Conservation (phyloP, 2,888 invertebrate genomes). For the Coleophora flavipennella region DNA sequence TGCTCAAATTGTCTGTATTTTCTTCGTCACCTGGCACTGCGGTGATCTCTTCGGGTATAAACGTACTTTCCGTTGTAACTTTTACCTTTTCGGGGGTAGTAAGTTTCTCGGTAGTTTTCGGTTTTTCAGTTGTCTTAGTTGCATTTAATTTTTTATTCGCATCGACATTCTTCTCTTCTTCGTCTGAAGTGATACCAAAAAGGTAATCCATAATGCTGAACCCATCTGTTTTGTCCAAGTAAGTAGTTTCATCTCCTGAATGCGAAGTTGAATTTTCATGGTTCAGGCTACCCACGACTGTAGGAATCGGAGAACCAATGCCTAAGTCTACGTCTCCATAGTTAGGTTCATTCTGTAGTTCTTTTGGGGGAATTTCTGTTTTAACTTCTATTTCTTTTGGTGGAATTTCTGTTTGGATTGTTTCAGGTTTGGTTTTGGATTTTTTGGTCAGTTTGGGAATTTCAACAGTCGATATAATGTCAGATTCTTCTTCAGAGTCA, state of each 20-base stretch:
- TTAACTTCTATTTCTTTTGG: constrained; percentile 16
- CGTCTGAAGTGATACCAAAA: constrained; percentile 46
- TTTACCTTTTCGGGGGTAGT: constrained; percentile 26
- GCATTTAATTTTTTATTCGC: constrained; percentile 13
- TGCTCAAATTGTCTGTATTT: constrained; percentile 15
- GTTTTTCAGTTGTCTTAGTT: constrained; percentile 17
- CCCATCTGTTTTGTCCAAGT: constrained; percentile 39
- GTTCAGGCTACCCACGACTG: constrained; percentile 39
- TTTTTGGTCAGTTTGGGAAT: constrained; percentile 37
- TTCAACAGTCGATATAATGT: constrained; percentile 33
- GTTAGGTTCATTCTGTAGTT: constrained; percentile 20
- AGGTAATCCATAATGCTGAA: constrained; percentile 59
- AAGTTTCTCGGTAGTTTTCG: constrained; percentile 26
- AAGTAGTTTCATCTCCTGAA: constrained; percentile 23
- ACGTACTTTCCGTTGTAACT: constrained; percentile 47
- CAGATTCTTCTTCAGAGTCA: constrained; percentile 30
- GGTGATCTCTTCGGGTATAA: constrained; percentile 61
- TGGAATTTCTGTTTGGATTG: constrained; percentile 15
- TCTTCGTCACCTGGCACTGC: constrained; percentile 22
- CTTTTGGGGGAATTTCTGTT: constrained; percentile 20
- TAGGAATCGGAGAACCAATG: constrained; percentile 49
- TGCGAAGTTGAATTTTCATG: constrained; percentile 41
- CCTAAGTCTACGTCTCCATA: constrained; percentile 61
- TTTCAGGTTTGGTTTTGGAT: constrained; percentile 16
- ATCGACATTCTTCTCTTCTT: constrained; percentile 16